Evolutionary conservation across 2,797 vertebrate species (phyloP).

Genomic region (Onychomys torridus): DNA sequence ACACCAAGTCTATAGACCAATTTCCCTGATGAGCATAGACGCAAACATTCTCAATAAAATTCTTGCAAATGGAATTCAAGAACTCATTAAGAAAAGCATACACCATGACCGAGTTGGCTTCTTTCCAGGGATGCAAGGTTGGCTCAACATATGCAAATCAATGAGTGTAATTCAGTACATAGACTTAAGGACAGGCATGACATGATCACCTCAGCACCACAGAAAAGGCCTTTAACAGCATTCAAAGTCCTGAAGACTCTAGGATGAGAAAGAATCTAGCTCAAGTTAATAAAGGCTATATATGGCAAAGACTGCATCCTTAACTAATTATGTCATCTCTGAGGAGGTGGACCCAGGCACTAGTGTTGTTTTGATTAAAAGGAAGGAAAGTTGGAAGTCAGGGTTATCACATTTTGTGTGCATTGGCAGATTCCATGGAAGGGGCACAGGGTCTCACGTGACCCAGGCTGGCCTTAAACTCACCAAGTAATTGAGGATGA

Average conservation of each 20-base stretch:
- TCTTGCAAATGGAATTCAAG: not conserved
- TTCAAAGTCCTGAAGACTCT: not conserved
- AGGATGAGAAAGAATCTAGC: not conserved
- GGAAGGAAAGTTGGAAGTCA: not conserved
- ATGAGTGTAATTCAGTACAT: not conserved
- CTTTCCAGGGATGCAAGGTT: constrained; percentile 16
- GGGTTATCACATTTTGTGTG: not conserved
- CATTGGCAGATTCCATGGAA: not conserved
- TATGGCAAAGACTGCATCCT: not conserved
- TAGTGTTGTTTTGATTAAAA: not conserved
- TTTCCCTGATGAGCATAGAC: not conserved
- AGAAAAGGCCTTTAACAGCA: not conserved
- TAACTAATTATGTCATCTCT: not conserved
- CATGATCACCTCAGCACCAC: not conserved
- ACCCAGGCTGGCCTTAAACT: not conserved
- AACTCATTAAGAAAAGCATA: not conserved
- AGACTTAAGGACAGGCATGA: not conserved
- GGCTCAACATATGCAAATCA: not conserved
- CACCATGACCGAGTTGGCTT: not conserved
- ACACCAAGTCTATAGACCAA: not conserved
- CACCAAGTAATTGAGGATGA: not conserved
- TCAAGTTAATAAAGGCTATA: not conserved
- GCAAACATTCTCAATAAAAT: not conserved
- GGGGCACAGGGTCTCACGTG: not conserved
- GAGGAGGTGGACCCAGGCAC: not conserved